A percentile compares a stretch with the other conserved stretches of the same genome.
These are phyloP conservation scores for Seriola dumerili DNA, from an alignment of 2,113 vertebrate genomes.

Conservation along the genomic window DNA sequence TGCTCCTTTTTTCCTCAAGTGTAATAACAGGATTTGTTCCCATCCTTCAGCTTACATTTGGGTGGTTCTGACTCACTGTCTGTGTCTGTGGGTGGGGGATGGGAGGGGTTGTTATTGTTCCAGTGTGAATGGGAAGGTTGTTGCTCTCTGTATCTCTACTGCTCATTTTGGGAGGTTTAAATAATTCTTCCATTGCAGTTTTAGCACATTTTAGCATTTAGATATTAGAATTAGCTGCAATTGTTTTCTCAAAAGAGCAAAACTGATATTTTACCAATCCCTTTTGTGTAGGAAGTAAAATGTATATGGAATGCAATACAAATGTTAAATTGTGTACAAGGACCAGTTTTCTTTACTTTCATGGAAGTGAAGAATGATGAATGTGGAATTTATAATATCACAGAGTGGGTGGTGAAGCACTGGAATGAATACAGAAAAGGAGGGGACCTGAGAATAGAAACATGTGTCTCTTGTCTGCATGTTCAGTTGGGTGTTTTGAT, in stretches of 20 bases:
- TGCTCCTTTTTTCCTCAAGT: neutral
- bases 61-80: neutral
- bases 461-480: neutral
- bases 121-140: constrained; percentile 57
- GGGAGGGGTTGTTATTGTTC: constrained; percentile 42
- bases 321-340: neutral
- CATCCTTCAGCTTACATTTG: constrained; percentile 12
- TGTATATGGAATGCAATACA: neutral
- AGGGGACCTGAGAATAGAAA: neutral
- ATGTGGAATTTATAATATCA: neutral
- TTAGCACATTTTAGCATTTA: too few species aligned
- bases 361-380: neutral
- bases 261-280: neutral
- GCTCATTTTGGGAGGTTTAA: neutral
- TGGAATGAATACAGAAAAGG: neutral
- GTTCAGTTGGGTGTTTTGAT: neutral
- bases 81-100: constrained; percentile 2
- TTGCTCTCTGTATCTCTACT: constrained; percentile 20
- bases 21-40: constrained; percentile 3
- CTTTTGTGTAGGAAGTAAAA: neutral
- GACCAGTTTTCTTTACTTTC: neutral
- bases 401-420: neutral
- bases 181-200: neutral
- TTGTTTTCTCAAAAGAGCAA: neutral
- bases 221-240: neutral